These are phyloP conservation scores for Sebastes iracundus DNA, from an alignment of 2,797 vertebrate species.

Conservation along the genomic window DNA sequence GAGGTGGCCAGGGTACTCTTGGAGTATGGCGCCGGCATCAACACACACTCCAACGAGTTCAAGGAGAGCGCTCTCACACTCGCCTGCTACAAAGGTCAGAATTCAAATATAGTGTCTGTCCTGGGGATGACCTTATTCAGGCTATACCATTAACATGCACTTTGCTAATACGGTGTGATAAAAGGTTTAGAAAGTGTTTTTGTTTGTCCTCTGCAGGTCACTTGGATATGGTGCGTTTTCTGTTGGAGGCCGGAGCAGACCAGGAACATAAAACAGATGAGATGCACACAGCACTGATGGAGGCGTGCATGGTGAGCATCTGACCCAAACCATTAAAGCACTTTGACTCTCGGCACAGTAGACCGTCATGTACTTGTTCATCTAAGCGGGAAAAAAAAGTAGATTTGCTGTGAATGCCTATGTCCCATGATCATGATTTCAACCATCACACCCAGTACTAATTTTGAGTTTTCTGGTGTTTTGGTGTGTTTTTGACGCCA, in stretches of 20 bases:
- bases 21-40: slow-evolving; percentile 98
- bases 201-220: slow-evolving; percentile 86
- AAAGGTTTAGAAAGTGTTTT: background rate
- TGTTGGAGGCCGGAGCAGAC: slow-evolving; percentile 98
- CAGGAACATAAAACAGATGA: slow-evolving; percentile 99
- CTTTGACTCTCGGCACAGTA: background rate
- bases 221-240: slow-evolving; percentile 99
- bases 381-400: too few relatives aligned
- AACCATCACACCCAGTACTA: background rate
- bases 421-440: background rate
- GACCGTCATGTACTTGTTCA: background rate
- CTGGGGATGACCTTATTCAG: background rate
- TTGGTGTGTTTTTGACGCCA: too few relatives aligned
- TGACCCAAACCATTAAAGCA: slow-evolving; percentile 48
- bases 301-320: slow-evolving; percentile 97
- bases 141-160: background rate
- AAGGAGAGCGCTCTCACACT: slow-evolving; percentile 99
- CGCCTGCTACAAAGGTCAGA: slow-evolving; percentile 97
- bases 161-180: background rate
- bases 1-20: slow-evolving; percentile 97
- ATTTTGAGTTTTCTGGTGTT: background rate
- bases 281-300: slow-evolving; percentile 99
- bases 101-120: background rate
- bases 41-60: slow-evolving; percentile 99
- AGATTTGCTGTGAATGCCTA: background rate